Evolutionary conservation across 1,140 invertebrate genomes (phyloP), one percentile per base, ranked within the genome.

Genomic region (Brachionus angularis): DNA sequence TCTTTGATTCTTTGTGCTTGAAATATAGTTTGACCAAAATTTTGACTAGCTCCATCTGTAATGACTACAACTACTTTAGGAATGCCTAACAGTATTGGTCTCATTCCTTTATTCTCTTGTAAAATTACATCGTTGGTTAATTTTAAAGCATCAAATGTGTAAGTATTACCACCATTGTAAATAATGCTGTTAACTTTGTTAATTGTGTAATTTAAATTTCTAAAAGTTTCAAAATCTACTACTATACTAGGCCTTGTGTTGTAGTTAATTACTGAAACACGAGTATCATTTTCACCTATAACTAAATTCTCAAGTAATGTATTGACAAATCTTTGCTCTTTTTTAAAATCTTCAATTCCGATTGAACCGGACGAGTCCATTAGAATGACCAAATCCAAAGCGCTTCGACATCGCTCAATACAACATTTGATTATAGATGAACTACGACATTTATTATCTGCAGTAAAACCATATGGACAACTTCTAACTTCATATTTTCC

Each of bases 51-150:
- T 21, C 53, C 53, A 39, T 58, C 53, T 23, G 53, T 58, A 12
- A 58, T 58, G 12, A 58, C 53, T 23, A 58, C 18, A 4, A 58
- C 53, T 3, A 58, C 36, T 33, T 58, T 58, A 23, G 53, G 53
- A 23, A 58, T 58, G 27, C 53, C 53, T n/a, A 21, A 39, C 16
- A 39, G 23, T 7, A 39, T n/a, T 21, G 53, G 25, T 58, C 53
- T 58, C 53, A 58, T 58, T 42, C 53, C 53, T 39, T 58, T 58
- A 14, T 23, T 39, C 39, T 58, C 53, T 58, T 58, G 53, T 39
- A 58, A 39, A 58, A 58, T 36, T 10, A 39, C 10, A 21, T 58
- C 33, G 16, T 58, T 58, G 18, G 53, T 16, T 12, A 16, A 2
- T 21, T 36, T 25, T 14, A 58, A 39, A 39, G 53, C 53, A 39